phyloP scores from a whole-genome alignment of 37 sponge, comb jelly and placozoan species.

The Agelas oroides region DNA sequence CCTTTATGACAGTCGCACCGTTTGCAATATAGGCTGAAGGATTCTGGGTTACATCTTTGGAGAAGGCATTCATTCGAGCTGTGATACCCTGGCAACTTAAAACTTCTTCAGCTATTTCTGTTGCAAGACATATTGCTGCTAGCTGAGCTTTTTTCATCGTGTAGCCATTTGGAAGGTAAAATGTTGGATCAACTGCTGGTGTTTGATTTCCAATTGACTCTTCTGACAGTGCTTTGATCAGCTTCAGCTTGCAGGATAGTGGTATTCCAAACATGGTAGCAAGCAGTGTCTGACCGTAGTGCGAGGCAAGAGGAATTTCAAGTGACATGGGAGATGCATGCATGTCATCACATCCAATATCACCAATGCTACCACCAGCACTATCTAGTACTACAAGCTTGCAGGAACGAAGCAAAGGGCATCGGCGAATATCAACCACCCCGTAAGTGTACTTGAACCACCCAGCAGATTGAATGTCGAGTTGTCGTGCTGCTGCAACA shows the following conservation, averaged over 20 bases:
- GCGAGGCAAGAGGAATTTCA: conserved; percentile 70
- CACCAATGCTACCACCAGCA: conserved; percentile 19
- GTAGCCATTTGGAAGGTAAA: conserved; percentile 41
- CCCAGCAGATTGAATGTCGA: conserved; percentile 26
- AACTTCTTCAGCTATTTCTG: conserved; percentile 61
- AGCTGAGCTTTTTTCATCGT: conserved; percentile 36
- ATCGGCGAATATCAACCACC: conserved; percentile 55
- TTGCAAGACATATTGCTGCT: conserved; percentile 25
- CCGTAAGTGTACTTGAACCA: conserved; percentile 61
- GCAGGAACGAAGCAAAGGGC: conserved; percentile 59
- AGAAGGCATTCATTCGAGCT: too few relatives aligned
- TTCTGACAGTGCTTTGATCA: neutral
- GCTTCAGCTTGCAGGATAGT: conserved; percentile 18
- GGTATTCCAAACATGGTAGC: conserved; percentile 50
- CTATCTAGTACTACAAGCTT: conserved; percentile 65
- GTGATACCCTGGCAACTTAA: neutral
- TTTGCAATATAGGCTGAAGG: too few relatives aligned
- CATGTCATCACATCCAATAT: conserved; percentile 64
- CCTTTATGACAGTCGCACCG: too few relatives aligned
- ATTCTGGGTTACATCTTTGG: too few relatives aligned
- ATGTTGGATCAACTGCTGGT: neutral
- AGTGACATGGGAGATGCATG: too few relatives aligned
- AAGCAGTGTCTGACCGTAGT: conserved; percentile 66
- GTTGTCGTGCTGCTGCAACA: conserved; percentile 9
- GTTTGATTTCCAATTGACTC: too few relatives aligned